Percentiles rank a stretch among this genome's conserved stretches.
These are phyloP conservation scores for Zosterops japonicus DNA, from an alignment of 2,113 vertebrate species.

Conservation along the genomic window DNA sequence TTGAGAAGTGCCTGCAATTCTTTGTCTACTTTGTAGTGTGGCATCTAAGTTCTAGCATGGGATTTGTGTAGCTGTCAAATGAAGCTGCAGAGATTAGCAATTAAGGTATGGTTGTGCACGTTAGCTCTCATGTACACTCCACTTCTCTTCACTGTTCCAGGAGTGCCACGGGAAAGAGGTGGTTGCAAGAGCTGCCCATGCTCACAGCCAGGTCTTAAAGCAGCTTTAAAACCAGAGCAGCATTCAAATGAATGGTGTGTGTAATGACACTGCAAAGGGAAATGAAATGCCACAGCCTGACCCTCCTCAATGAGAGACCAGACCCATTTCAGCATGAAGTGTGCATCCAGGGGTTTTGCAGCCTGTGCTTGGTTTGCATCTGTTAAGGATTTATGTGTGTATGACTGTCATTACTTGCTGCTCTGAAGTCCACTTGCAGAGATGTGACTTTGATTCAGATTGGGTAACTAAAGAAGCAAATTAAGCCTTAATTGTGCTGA, in stretches of 20 bases:
- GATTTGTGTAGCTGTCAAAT: not conserved
- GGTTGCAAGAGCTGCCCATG: not conserved
- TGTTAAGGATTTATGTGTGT: not conserved
- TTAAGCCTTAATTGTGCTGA: not conserved
- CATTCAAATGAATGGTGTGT: not conserved
- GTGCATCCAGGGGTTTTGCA: not conserved
- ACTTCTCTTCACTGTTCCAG: not conserved
- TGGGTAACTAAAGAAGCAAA: not conserved
- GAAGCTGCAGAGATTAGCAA: not conserved
- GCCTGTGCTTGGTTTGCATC: not conserved
- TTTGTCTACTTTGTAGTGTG: not conserved
- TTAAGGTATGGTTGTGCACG: fast-evolving
- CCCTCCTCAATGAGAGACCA: not conserved
- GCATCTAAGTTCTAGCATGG: not conserved
- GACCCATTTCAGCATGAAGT: not conserved
- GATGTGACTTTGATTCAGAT: not conserved
- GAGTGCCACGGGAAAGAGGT: not conserved
- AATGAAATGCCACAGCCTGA: not conserved
- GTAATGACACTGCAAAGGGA: not conserved
- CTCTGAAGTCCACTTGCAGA: not conserved
- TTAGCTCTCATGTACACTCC: not conserved
- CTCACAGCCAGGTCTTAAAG: not conserved
- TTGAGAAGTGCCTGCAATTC: not conserved
- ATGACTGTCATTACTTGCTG: not conserved
- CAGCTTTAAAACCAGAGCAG: not conserved